These are phyloP conservation scores for Polietes domitor DNA, from an alignment of 2,888 invertebrate species.

Conservation along the genomic window DNA sequence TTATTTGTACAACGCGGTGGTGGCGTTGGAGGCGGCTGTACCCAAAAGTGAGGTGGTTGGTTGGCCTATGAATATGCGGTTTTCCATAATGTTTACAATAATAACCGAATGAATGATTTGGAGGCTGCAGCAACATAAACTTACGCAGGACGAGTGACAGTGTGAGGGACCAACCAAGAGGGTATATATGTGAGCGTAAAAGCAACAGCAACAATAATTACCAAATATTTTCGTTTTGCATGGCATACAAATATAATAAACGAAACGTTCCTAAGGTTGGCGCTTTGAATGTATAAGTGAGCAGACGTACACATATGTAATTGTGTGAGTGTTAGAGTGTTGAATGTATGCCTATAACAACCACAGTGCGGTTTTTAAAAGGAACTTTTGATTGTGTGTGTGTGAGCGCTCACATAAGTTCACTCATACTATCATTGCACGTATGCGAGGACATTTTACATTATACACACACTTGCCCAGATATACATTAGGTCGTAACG, in stretches of 20 bases:
- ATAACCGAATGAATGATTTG: conserved; percentile 35
- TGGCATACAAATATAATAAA: conserved; percentile 9
- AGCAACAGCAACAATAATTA: background rate
- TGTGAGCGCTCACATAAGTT: too few species aligned
- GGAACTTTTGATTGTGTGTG: too few species aligned
- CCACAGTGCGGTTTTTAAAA: conserved; percentile 37
- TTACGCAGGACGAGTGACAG: too few species aligned
- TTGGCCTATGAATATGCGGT: conserved; percentile 42
- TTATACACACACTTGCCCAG: too few species aligned
- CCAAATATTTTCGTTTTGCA: conserved; percentile 9
- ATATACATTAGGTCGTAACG: too few species aligned
- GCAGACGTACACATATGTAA: background rate
- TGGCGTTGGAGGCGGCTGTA: background rate
- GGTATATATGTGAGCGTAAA: background rate
- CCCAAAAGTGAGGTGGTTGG: background rate
- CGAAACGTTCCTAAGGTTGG: background rate
- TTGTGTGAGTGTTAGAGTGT: background rate
- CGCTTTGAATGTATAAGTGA: background rate
- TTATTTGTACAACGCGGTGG: background rate
- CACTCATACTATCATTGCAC: too few species aligned
- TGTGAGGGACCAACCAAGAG: background rate
- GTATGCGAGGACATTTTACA: too few species aligned
- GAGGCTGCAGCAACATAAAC: background rate
- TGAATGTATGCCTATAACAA: background rate
- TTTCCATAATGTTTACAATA: conserved; percentile 39